These are phyloP conservation scores for Palythoa caribaeorum DNA, from an alignment of 92 coral and sea anemone species.

Conservation along the genomic window DNA sequence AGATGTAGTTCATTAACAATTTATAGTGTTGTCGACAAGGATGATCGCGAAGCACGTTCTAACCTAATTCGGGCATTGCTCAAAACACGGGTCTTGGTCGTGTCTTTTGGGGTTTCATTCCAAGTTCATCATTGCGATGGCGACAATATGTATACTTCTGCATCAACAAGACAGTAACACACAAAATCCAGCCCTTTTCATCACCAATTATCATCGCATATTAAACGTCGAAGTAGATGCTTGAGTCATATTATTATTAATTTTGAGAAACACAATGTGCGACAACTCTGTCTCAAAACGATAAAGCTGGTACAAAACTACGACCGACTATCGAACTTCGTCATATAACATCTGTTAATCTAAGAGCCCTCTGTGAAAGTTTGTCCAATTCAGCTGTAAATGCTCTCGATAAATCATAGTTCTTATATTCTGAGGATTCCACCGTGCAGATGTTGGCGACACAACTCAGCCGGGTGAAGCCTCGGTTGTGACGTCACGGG, in stretches of 20 bases:
- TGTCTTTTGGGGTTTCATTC: slow-evolving; percentile 37
- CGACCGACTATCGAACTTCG: not conserved
- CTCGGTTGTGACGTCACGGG: slow-evolving; percentile 29
- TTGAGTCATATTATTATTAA: slow-evolving; percentile 9
- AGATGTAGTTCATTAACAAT: slow-evolving; percentile 45
- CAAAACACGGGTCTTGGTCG: slow-evolving; percentile 1
- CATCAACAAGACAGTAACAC: not conserved
- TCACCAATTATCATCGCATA: slow-evolving; percentile 28
- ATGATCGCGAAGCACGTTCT: slow-evolving; percentile 9
- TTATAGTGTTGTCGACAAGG: slow-evolving; percentile 25
- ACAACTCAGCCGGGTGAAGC: not conserved
- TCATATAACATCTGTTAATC: not conserved
- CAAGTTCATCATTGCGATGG: slow-evolving; percentile 1
- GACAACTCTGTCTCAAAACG: slow-evolving; percentile 14
- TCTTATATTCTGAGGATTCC: slow-evolving; percentile 15
- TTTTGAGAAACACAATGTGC: slow-evolving; percentile 9
- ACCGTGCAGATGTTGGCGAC: slow-evolving; percentile 6
- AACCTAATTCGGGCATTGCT: slow-evolving; percentile 48
- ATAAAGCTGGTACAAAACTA: not conserved
- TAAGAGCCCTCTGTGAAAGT: not conserved
- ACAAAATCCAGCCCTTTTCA: not conserved
- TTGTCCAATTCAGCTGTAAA: not conserved
- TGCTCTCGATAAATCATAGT: not conserved
- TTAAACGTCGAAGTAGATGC: slow-evolving; percentile 33
- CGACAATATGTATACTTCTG: not conserved